phyloP scores from a whole-genome alignment of 1,140 invertebrate genomes.

The Aphidius gifuensis region DNA sequence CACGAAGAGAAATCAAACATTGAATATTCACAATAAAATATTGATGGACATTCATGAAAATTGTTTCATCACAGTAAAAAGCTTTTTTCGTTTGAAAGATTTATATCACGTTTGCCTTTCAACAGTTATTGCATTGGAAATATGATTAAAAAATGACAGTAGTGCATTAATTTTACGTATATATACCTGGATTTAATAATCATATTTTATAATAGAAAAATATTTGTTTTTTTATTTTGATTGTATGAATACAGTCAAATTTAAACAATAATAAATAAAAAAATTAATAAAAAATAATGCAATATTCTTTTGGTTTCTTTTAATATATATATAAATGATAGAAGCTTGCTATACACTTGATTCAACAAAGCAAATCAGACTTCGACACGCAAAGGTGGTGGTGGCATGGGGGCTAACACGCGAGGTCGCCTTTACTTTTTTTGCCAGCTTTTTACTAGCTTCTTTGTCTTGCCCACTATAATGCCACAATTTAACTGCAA shows the following conservation, averaged over 20 bases:
- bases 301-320: conserved; percentile 33
- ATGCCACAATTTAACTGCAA: too few species aligned
- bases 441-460: conserved; percentile 7
- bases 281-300: conserved; percentile 26
- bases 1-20: too few species aligned
- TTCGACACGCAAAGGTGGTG: conserved; percentile 51
- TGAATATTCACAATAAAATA: too few species aligned
- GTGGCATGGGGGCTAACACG: conserved; percentile 46
- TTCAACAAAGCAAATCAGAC: conserved; percentile 56
- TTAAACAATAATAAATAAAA: conserved; percentile 20
- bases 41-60: too few species aligned
- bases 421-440: conserved; percentile 36
- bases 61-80: conserved; percentile 9
- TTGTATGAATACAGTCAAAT: not conserved
- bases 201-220: conserved; percentile 1
- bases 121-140: not conserved
- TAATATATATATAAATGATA: conserved; percentile 11
- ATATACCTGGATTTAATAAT: conserved; percentile 3
- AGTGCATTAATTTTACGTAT: too few species aligned
- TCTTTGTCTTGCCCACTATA: not conserved
- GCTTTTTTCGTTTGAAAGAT: conserved; percentile 13
- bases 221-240: too few species aligned
- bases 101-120: conserved; percentile 5
- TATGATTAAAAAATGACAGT: conserved; percentile 15
- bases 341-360: conserved; percentile 44